Base-by-base conservation (phyloP, 2,113 vertebrate species). In the Prionailurus bengalensis region DNA sequence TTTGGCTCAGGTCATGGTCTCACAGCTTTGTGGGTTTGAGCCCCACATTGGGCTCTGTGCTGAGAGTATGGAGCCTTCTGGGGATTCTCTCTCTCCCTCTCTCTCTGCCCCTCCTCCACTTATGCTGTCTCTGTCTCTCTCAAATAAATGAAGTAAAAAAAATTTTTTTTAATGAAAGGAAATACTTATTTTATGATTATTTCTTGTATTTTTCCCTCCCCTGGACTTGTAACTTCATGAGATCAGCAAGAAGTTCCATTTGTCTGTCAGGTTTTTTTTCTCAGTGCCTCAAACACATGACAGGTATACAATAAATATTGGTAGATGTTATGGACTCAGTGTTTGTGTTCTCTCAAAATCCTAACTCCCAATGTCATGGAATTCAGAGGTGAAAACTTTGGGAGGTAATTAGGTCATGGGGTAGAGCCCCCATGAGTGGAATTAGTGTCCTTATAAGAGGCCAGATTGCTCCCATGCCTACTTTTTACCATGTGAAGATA, bases 181-280 rank as follows among this genome's bases (percentile, higher is more conserved):
- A 84, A 61, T 87, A 27, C 53, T 39, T 88, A 91, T 58, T 51
- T 17, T 83, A 6, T 73, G 31, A 63, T 42, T 65, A 10, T 68
- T 74, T 76, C 23, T 71, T 78, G 2, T 86, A 39, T 90, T 84
- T 92, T 19, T 96, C 17, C 17, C 16, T 88, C 63, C 6, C 14
- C 10, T 96, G 70, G 29, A 81, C 73, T 88, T 48, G 55, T n/a
- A 55, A 7, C 45, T 93, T 91, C 39, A 25, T 93, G 73, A 91
- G 14, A 63, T 78, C 68, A 79, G 17, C 33, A 25, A 48, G 71
- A 25, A 6, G 29, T 17, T 91, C 73, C 93, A 4, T 84, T 95
- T 93, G 27, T 39, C 13, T 53, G 45, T 36, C 29, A 48, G 1
- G 1, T 53, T 97, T 96, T 96, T 96, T 76, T 68, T 88, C 58